phyloP scores from a whole-genome alignment of 2,113 vertebrate genomes.

The Corydoras maculifer region DNA sequence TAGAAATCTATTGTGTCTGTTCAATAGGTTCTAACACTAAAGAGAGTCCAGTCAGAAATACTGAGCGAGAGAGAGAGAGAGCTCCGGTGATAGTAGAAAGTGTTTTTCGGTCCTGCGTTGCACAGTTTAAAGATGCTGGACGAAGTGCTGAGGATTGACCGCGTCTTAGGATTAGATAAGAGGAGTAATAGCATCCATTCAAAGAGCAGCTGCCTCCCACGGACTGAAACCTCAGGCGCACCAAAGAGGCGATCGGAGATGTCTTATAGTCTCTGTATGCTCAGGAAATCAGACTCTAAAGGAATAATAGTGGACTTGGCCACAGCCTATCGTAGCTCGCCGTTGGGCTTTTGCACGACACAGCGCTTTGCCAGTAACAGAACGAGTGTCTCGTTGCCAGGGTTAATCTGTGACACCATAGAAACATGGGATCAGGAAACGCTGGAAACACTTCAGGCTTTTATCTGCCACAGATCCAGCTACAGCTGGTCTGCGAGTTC shows the following conservation, averaged over 20 bases:
- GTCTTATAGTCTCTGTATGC: background rate
- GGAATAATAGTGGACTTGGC: background rate
- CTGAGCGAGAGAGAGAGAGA: background rate
- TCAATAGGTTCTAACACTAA: background rate
- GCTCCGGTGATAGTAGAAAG: background rate
- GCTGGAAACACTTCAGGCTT: slow-evolving; percentile 6
- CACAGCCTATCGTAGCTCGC: background rate
- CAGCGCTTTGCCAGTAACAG: background rate
- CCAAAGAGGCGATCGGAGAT: background rate
- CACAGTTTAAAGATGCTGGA: background rate
- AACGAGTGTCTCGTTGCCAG: slow-evolving; percentile 15
- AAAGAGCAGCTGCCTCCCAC: background rate
- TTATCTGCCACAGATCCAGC: background rate
- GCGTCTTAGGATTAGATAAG: background rate
- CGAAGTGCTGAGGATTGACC: background rate
- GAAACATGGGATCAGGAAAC: slow-evolving; percentile 2
- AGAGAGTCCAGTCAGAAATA: slow-evolving; percentile 29
- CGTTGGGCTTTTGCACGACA: background rate
- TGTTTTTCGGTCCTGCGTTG: background rate
- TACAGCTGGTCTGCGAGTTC: slow-evolving; percentile 1
- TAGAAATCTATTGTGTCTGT: background rate
- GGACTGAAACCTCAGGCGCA: background rate
- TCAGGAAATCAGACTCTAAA: background rate
- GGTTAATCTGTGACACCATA: slow-evolving; percentile 20
- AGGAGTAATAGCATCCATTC: background rate